Conservation (phyloP, 2,113 vertebrate genomes). For the Oxyura jamaicensis region DNA sequence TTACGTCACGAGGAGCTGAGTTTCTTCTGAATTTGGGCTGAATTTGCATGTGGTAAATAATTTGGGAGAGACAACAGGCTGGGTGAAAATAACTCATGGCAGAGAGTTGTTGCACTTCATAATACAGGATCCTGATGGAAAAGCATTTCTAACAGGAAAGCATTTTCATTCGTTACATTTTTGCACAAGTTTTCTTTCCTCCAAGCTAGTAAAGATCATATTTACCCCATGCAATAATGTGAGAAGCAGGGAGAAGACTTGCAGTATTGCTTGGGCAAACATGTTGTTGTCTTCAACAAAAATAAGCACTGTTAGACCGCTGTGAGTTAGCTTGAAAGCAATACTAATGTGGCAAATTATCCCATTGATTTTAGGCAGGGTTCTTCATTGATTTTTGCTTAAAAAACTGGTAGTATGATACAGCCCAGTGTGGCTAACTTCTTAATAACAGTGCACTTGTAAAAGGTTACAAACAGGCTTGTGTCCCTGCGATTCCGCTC, state of each 20-base stretch:
- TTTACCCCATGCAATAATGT: neutral
- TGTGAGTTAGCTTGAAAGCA: conserved; percentile 38
- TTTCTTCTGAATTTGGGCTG: conserved; percentile 71
- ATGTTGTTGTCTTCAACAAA: neutral
- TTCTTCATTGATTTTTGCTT: conserved; percentile 57
- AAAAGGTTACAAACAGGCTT: neutral
- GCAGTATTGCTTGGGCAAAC: neutral
- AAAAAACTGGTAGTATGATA: neutral
- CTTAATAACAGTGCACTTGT: neutral
- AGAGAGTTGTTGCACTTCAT: neutral
- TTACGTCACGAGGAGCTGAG: conserved; percentile 73
- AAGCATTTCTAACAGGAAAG: neutral
- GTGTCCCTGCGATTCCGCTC: neutral
- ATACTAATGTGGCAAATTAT: conserved; percentile 55
- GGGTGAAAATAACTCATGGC: neutral
- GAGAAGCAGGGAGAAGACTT: neutral
- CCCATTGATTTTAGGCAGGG: conserved; percentile 66
- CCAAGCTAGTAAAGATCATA: neutral
- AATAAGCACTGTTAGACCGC: neutral
- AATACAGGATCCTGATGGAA: neutral
- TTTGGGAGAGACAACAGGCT: neutral
- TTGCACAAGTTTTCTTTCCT: neutral
- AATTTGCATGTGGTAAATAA: conserved; percentile 46
- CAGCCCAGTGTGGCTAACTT: conserved; percentile 19
- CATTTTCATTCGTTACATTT: conserved; percentile 12